Evolutionary conservation across 2,113 vertebrate genomes (phyloP), one percentile per base, ranked within the genome.

Genomic region (Gallinago undulata): DNA sequence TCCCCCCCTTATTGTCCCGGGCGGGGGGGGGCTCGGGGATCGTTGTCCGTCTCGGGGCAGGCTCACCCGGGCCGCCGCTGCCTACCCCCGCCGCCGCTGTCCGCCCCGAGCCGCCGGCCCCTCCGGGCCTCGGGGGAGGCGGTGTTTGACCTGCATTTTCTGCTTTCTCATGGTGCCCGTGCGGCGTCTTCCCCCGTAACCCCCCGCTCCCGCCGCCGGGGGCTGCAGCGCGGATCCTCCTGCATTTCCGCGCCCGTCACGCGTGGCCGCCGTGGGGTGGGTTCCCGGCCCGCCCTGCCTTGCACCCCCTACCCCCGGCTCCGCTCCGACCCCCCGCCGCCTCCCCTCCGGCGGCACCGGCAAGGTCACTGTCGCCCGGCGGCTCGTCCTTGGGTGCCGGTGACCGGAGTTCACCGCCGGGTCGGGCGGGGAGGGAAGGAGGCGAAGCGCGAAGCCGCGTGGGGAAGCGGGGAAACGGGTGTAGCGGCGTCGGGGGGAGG

Each of bases 151-250:
- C 97, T 97, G 98, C 97, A 95, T 98, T 98, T 98, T 98, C 96
- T 98, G 98, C 98, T 97, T 98, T 98, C 98, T 98, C 98, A 98
- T 98, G 98, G 97, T 97, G 96, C 97, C 96, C 89, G 94, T 97
- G 96, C 84, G 92, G 78, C 93, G 95, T 93, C 81, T 92, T 94
- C 95, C 90, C 94, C 90, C 86, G 88, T 80, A 92, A 94, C 43
- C 93, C 93, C 75, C 64, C 70, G 89, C 88, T 94, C 92, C 84
- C 37, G 85, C 87, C 63, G 87, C 88, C 69, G 63, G 84, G 63
- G 94, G 63, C 87, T 91, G 88, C 90, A 45, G 78, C 79, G 69
- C 77, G 90, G 93, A 88, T 98, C 94, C 87, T 96, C 75, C 88
- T 28, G 78, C 79, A 3, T 92, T 86, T 70, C 57, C 62, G 47